These are phyloP conservation scores for Habrosyne pyritoides DNA, from an alignment of 2,888 invertebrate genomes.

Conservation along the genomic window DNA sequence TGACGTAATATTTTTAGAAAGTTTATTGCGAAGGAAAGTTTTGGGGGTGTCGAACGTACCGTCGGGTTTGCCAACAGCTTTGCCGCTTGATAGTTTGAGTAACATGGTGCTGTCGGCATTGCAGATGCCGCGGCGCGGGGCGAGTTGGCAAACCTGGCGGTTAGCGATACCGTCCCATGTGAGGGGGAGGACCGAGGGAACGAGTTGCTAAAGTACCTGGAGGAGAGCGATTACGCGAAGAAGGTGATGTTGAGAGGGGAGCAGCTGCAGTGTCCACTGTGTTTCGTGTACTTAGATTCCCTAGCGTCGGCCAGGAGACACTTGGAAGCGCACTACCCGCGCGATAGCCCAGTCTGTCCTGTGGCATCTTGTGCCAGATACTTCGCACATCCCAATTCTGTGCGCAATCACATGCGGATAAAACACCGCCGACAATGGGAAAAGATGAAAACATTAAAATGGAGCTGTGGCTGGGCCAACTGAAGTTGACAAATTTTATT, in stretches of 20 bases:
- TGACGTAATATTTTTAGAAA: slow-evolving; percentile 64
- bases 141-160: slow-evolving; percentile 51
- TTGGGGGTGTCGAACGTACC: slow-evolving; percentile 29
- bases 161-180: slow-evolving; percentile 55
- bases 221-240: slow-evolving; percentile 29
- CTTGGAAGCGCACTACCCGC: slow-evolving; percentile 92
- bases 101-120: slow-evolving; percentile 82
- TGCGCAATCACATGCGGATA: slow-evolving; percentile 93
- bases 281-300: slow-evolving; percentile 86
- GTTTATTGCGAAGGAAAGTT: slow-evolving; percentile 51
- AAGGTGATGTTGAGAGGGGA: slow-evolving; percentile 25
- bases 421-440: slow-evolving; percentile 93
- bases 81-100: slow-evolving; percentile 44
- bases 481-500: slow-evolving; percentile 19
- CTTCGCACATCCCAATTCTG: slow-evolving; percentile 93
- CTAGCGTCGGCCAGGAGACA: slow-evolving; percentile 88
- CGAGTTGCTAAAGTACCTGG: slow-evolving; percentile 46
- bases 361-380: slow-evolving; percentile 89
- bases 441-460: slow-evolving; percentile 91
- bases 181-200: slow-evolving; percentile 50
- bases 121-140: slow-evolving; percentile 79
- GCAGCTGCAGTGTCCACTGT: slow-evolving; percentile 87
- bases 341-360: slow-evolving; percentile 92
- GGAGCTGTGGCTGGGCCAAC: slow-evolving; percentile 85
- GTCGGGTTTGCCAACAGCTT: slow-evolving; percentile 66